Evolutionary conservation across 2,888 invertebrate species (phyloP).

Genomic region (Molorchus minor): DNA sequence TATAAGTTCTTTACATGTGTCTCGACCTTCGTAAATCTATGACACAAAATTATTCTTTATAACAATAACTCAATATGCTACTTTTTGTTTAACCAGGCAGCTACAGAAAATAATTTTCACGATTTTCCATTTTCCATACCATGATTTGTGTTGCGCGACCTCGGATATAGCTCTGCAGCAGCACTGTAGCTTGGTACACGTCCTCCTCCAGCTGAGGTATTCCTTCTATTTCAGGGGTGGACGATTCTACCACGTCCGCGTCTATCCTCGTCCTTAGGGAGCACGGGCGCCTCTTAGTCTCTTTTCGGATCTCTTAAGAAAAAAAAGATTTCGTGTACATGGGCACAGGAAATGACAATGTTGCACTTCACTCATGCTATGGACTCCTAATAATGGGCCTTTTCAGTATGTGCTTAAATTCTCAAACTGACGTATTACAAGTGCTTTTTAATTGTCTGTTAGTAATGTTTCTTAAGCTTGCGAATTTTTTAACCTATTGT

Average conservation of each 20-base stretch:
- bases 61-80: no score
- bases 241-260: slow-evolving; percentile 37
- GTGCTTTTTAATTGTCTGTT: no score
- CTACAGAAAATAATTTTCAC: neutral
- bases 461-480: no score
- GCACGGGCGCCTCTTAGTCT: slow-evolving; percentile 40
- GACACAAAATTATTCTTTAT: slow-evolving; percentile 23
- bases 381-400: no score
- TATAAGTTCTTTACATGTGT: slow-evolving; percentile 75
- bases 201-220: slow-evolving; percentile 59
- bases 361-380: no score
- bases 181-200: slow-evolving; percentile 66
- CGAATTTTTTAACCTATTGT: no score
- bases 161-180: slow-evolving; percentile 73
- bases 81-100: no score
- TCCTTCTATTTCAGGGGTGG: slow-evolving; percentile 54
- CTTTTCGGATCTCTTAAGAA: slow-evolving; percentile 42
- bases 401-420: no score
- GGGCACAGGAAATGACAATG: neutral
- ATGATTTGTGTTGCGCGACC: slow-evolving; percentile 78
- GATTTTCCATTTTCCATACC: slow-evolving; percentile 59
- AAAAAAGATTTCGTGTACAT: neutral
- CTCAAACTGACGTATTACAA: no score
- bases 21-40: slow-evolving; percentile 77
- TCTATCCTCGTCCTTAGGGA: slow-evolving; percentile 49